Percentiles rank a stretch among this genome's conserved stretches.
phyloP scores from a whole-genome alignment of 2,797 vertebrate species.

The Acipenser ruthenus region DNA sequence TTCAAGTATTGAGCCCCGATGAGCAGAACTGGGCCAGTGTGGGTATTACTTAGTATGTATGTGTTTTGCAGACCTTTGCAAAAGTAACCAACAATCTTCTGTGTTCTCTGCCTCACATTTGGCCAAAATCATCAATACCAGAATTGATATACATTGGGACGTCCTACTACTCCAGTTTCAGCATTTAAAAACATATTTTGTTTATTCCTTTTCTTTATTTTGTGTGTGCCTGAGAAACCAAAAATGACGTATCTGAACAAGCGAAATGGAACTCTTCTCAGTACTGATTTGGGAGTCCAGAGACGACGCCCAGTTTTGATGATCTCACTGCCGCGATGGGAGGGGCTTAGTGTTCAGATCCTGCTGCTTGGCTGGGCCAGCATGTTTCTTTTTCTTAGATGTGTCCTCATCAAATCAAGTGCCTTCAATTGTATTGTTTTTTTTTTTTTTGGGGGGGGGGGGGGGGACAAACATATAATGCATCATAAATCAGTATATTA shows the following conservation, averaged over 20 bases:
- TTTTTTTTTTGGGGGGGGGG: conserved; percentile 20
- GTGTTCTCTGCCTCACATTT: no score
- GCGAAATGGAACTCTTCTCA: conserved; percentile 37
- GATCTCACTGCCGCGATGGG: conserved; percentile 28
- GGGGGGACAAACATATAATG: conserved; percentile 36
- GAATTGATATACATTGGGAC: no score
- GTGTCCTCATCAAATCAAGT: conserved; percentile 63
- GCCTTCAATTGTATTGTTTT: conserved; percentile 56
- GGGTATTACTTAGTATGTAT: conserved; percentile 18
- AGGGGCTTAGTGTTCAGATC: conserved; percentile 19
- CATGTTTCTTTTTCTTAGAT: conserved; percentile 44
- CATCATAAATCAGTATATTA: conserved; percentile 31
- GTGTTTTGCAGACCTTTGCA: background rate
- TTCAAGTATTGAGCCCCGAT: conserved; percentile 18
- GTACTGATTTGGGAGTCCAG: conserved; percentile 65
- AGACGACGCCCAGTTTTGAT: conserved; percentile 37
- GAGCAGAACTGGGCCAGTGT: conserved; percentile 23
- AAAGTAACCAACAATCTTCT: no score
- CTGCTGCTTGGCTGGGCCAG: conserved; percentile 72
- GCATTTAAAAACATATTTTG: no score
- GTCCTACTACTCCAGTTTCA: no score
- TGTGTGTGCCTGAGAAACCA: conserved; percentile 65
- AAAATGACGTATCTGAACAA: conserved; percentile 69
- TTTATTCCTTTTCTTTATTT: conserved; percentile 25
- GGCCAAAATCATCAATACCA: no score